Conservation (phyloP, 35 echinoderm and acorn worm genomes). For the Anneissia japonica region DNA sequence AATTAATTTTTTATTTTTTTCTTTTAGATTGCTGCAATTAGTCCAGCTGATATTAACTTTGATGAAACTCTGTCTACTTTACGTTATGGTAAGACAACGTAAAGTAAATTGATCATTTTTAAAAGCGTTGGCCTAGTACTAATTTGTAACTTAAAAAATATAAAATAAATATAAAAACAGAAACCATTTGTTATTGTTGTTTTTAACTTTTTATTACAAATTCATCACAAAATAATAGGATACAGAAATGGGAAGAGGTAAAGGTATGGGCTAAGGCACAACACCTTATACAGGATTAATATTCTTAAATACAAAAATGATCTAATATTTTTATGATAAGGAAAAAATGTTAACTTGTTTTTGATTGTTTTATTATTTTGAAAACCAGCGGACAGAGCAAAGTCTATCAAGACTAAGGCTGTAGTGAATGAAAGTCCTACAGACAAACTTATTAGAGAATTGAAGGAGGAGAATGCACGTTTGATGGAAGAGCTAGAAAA, state of each 20-base stretch:
- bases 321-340: not conserved
- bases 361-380: not conserved
- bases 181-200: too few relatives aligned
- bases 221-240: too few relatives aligned
- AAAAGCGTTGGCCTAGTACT: too few relatives aligned
- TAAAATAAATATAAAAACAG: too few relatives aligned
- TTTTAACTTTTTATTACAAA: too few relatives aligned
- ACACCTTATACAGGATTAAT: too few relatives aligned
- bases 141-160: too few relatives aligned
- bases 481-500: conserved; percentile 57
- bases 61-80: conserved; percentile 90
- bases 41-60: conserved; percentile 85
- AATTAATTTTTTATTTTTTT: conserved; percentile 10
- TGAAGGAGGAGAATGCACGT: conserved; percentile 93
- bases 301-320: not conserved
- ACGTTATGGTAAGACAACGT: conserved; percentile 64
- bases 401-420: conserved; percentile 91
- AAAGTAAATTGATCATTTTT: too few relatives aligned
- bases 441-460: conserved; percentile 84
- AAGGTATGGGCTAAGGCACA: too few relatives aligned
- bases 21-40: conserved; percentile 77
- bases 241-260: too few relatives aligned
- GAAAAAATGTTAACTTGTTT: not conserved
- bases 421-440: conserved; percentile 94
- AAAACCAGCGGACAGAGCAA: conserved; percentile 69